Percentiles rank a stretch among this genome's conserved stretches.
Evolutionary conservation across 2,888 invertebrate species (phyloP).

Genomic region (Drepana falcataria): DNA sequence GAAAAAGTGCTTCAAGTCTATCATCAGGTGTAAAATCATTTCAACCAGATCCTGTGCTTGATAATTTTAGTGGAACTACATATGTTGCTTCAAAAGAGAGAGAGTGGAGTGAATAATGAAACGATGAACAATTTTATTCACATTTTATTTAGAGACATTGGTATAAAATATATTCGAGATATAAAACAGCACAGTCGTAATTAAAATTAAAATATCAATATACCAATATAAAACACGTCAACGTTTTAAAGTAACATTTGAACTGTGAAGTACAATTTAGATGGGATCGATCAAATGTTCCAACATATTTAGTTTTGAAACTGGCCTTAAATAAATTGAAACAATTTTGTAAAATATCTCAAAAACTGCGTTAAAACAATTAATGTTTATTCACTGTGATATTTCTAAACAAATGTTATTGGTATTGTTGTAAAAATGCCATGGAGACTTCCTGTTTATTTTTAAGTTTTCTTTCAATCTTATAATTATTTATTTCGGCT

Average conservation of each 20-base stretch:
- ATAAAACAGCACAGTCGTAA: slow-evolving; percentile 76
- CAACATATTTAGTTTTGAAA: neutral
- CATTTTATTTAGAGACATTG: slow-evolving; percentile 77
- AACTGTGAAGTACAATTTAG: slow-evolving; percentile 25
- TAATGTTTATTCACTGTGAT: slow-evolving; percentile 53
- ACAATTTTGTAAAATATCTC: neutral
- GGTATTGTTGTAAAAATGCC: neutral
- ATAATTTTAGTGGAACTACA: too few species aligned
- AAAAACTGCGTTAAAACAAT: neutral
- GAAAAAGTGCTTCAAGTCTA: too few species aligned
- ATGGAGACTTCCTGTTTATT: neutral
- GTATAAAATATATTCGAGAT: slow-evolving; percentile 77
- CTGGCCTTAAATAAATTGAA: neutral
- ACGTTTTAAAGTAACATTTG: slow-evolving; percentile 29
- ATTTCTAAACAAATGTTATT: slow-evolving; percentile 13
- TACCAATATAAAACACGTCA: slow-evolving; percentile 51
- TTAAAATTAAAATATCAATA: slow-evolving; percentile 67
- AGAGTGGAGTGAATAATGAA: neutral
- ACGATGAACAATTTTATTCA: slow-evolving; percentile 43
- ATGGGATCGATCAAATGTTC: slow-evolving; percentile 15
- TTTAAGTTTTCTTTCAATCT: slow-evolving; percentile 3
- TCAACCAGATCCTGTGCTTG: too few species aligned
- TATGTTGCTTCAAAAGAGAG: too few species aligned
- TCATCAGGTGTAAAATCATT: too few species aligned
- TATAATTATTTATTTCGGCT: slow-evolving; percentile 6